These are phyloP conservation scores for Archivesica marissinica DNA, from an alignment of 1,140 invertebrate genomes.

Conservation along the genomic window DNA sequence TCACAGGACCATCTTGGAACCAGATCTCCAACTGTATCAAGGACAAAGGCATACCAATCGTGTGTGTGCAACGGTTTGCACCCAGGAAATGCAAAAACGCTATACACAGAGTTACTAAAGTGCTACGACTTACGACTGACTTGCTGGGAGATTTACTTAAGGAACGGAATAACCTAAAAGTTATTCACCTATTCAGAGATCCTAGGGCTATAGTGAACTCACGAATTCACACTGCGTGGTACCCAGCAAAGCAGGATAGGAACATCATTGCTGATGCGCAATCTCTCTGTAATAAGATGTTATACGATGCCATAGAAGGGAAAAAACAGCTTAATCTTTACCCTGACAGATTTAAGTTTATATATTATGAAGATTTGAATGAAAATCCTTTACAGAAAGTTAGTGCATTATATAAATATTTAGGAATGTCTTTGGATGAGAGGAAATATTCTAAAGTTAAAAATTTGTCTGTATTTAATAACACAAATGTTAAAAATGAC, in stretches of 20 bases:
- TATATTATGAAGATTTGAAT: constrained; percentile 50
- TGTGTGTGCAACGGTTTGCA: no score
- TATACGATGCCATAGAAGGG: background rate
- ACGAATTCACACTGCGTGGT: constrained; percentile 22
- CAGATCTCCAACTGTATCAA: no score
- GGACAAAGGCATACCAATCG: no score
- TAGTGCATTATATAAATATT: constrained; percentile 23
- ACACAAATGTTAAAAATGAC: no score
- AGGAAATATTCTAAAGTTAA: no score
- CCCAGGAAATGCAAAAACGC: constrained; percentile 30
- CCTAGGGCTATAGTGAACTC: constrained; percentile 46
- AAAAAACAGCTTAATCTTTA: background rate
- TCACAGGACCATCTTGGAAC: no score
- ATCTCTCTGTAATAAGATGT: constrained; percentile 37
- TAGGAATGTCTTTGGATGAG: no score
- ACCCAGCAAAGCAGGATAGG: constrained; percentile 24
- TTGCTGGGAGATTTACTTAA: background rate
- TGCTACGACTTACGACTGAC: constrained; percentile 29
- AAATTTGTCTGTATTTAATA: no score
- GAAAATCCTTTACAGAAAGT: constrained; percentile 3
- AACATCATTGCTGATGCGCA: background rate
- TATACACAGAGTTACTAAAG: constrained; percentile 30
- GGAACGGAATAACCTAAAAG: constrained; percentile 21
- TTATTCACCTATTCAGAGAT: constrained; percentile 48
- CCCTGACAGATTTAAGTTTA: constrained; percentile 15